Percentiles rank a stretch among this genome's conserved stretches.
These are phyloP conservation scores for Leucozona laternaria DNA, from an alignment of 2,888 invertebrate species.

Conservation along the genomic window DNA sequence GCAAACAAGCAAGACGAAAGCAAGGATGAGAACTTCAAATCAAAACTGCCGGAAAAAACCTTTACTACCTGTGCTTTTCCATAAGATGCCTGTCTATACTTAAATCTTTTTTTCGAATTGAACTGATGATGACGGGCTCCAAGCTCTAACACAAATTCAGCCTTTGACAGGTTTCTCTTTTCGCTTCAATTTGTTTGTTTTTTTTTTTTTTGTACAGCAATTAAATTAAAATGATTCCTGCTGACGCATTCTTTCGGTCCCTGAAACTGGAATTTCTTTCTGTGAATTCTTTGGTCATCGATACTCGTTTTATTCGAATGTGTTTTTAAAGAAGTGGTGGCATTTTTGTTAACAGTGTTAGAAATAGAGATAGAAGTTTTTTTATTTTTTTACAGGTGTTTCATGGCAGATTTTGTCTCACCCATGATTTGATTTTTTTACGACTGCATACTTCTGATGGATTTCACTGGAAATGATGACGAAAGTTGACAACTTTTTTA, in stretches of 20 bases:
- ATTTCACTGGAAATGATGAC: slow-evolving; percentile 9
- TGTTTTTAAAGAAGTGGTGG: not conserved
- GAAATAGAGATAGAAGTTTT: not conserved
- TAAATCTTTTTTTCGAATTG: not conserved
- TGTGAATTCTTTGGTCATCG: not conserved
- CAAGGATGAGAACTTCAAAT: not conserved
- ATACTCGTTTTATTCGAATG: not conserved
- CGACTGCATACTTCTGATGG: not conserved
- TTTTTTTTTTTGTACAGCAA: not conserved
- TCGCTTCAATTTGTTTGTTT: not conserved
- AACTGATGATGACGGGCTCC: not conserved
- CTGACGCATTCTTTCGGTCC: slow-evolving; percentile 3
- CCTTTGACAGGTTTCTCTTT: slow-evolving; percentile 11
- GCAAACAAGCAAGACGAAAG: not conserved
- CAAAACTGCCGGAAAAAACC: not conserved
- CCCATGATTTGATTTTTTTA: not conserved
- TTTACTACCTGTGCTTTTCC: not conserved
- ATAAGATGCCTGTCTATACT: not conserved
- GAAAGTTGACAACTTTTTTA: slow-evolving; percentile 37
- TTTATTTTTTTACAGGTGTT: not conserved
- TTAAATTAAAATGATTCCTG: slow-evolving; percentile 24
- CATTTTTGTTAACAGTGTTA: not conserved
- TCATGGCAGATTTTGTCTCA: not conserved
- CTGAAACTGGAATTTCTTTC: not conserved
- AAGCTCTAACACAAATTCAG: slow-evolving; percentile 2